Percentiles rank a stretch among this genome's conserved stretches.
Evolutionary conservation across 2,888 invertebrate species (phyloP).

Genomic region (Lepetodrilus schrolli): DNA sequence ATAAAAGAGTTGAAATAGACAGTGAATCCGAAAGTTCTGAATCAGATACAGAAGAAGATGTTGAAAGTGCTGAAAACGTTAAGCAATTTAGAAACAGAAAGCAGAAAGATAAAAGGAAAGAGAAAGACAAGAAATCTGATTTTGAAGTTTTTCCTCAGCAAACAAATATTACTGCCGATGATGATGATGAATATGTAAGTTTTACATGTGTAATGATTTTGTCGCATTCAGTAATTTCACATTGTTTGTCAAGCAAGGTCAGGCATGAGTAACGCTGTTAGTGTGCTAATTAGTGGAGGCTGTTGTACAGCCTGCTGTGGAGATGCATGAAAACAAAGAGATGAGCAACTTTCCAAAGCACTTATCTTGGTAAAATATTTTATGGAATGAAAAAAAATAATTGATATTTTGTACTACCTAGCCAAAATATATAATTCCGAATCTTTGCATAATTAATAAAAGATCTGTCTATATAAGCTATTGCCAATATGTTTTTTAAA

Average conservation of each 20-base stretch:
- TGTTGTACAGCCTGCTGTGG: background rate
- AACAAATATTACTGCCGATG: background rate
- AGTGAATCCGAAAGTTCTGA: background rate
- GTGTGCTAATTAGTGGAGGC: background rate
- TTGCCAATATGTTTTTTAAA: too few species aligned
- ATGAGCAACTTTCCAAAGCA: too few species aligned
- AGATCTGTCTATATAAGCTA: too few species aligned
- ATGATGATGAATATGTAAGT: slow-evolving; percentile 27
- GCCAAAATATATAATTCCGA: too few species aligned
- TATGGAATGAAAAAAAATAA: too few species aligned
- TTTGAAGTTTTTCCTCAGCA: background rate
- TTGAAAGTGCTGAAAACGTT: background rate
- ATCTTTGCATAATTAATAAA: too few species aligned
- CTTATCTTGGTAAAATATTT: too few species aligned
- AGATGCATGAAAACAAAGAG: too few species aligned
- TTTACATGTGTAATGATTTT: background rate
- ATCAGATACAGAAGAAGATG: background rate
- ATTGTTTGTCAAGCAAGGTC: background rate
- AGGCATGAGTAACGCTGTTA: background rate
- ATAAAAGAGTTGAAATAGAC: background rate
- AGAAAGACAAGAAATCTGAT: background rate
- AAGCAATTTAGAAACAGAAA: background rate
- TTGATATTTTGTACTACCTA: too few species aligned
- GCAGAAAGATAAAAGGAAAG: background rate
- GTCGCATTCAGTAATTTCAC: too few species aligned